Base-by-base conservation (phyloP, 2,888 invertebrate genomes). In the Latrodectus elegans region DNA sequence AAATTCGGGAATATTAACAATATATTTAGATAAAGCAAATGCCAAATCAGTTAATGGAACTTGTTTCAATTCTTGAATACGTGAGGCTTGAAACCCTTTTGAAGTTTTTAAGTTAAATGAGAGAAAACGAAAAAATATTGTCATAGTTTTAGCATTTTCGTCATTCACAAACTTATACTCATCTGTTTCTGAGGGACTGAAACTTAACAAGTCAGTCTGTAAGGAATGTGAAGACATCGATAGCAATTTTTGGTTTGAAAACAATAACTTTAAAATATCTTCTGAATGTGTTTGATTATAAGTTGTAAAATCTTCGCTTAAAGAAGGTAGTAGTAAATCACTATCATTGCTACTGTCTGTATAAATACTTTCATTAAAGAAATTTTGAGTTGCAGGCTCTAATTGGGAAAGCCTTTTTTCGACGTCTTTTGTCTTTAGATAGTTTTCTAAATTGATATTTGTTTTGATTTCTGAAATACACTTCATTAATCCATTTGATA, bases 101-200 rank as follows among this genome's bases (percentile, higher is more conserved):
- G 83, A 83, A 22, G 76, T 83, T 22, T 68, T 51, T 22, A 83
- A 76, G 60, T 83, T 83, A n/a, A 71, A 83, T 22, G 71, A 83
- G 38, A 83, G 64, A 49, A 77, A 76, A 6, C 60, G 83, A 71
- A 64, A 76, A 83, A 83, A 77, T n/a, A 83, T 26, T 10, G 70
- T 67, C 8, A 64, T 76, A 15, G 53, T 64, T 71, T 76, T 83
- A 22, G 67, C 75, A 15, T 71, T 76, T 71, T 76, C 53, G 2
- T 12, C 17, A 15, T 51, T 68, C 52, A 64, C 70, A 22, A 71
- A 70, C 53, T 49, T 76, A 49, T 70, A 71, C 71, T 52, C 76
- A 17, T 76, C n/a, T n/a, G 49, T 60, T 52, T 71, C 52, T 67
- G 73, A 67, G 12, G 53, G 38, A 14, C 73, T 81, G 49, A 74